phyloP scores from a whole-genome alignment of 2,888 invertebrate species.

The Drosophila austrosaltans region DNA sequence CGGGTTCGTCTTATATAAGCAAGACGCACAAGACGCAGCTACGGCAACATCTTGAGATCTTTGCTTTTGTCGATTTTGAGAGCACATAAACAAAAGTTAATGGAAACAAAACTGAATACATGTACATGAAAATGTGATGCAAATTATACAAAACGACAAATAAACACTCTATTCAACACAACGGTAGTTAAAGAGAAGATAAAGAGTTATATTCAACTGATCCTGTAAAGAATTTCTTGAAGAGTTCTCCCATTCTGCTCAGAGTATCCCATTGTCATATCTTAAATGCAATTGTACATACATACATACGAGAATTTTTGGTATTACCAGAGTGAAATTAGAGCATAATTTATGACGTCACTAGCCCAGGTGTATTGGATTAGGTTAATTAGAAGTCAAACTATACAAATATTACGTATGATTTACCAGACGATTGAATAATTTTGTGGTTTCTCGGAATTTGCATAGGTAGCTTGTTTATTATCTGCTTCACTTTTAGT shows the following conservation, averaged over 20 bases:
- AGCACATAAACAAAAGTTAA: constrained; percentile 10
- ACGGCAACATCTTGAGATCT: constrained; percentile 14
- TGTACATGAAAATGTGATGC: background rate
- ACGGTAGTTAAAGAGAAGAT: background rate
- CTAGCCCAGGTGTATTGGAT: constrained; percentile 11
- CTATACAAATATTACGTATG: constrained; percentile 36
- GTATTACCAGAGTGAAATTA: constrained; percentile 34
- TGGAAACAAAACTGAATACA: background rate
- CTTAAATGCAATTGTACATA: too few species aligned
- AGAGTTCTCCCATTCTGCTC: background rate
- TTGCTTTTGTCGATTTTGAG: constrained; percentile 14
- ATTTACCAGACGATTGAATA: constrained; percentile 54
- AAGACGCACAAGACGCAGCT: constrained; percentile 7
- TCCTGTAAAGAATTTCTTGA: background rate
- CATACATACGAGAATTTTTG: too few species aligned
- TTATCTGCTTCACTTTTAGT: constrained; percentile 44
- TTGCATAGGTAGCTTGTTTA: constrained; percentile 53
- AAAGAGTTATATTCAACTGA: background rate
- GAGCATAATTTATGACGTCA: constrained; percentile 48
- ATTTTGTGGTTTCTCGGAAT: constrained; percentile 50
- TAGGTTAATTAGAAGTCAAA: constrained; percentile 37
- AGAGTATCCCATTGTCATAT: too few species aligned
- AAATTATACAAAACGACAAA: constrained; percentile 5
- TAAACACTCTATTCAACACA: background rate
- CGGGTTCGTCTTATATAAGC: constrained; percentile 17